phyloP scores from a whole-genome alignment of 2,797 vertebrate species.

The Tadarida brasiliensis region DNA sequence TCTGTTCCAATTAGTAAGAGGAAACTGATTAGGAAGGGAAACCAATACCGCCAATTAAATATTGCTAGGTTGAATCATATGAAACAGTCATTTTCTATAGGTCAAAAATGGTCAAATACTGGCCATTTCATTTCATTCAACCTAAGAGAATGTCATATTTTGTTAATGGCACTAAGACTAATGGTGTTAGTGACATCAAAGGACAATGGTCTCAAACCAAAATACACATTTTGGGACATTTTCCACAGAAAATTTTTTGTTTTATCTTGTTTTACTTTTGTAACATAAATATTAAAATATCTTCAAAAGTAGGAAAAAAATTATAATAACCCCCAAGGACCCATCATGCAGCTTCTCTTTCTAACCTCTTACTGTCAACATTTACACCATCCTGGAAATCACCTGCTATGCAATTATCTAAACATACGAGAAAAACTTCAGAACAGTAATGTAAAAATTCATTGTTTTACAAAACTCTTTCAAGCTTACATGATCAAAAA shows the following conservation, averaged over 20 bases:
- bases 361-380: constrained; percentile 34
- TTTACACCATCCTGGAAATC: constrained; percentile 28
- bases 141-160: neutral
- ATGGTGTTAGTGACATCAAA: neutral
- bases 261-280: constrained; percentile 25
- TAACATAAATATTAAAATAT: constrained; percentile 50
- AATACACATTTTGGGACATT: neutral
- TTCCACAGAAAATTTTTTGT: neutral
- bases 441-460: neutral
- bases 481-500: neutral
- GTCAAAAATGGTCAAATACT: neutral
- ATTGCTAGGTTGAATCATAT: neutral
- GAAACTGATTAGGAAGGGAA: neutral
- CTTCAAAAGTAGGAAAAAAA: constrained; percentile 11
- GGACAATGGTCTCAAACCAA: neutral
- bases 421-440: neutral
- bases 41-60: neutral
- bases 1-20: constrained; percentile 12
- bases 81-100: constrained; percentile 30
- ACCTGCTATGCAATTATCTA: neutral
- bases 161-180: constrained; percentile 6
- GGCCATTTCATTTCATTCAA: constrained; percentile 31
- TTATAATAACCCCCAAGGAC: neutral
- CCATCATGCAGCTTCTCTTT: constrained; percentile 4
- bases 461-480: constrained; percentile 46